Evolutionary conservation across 2,113 vertebrate genomes (phyloP).

Genomic region (Brienomyrus longianalis): DNA sequence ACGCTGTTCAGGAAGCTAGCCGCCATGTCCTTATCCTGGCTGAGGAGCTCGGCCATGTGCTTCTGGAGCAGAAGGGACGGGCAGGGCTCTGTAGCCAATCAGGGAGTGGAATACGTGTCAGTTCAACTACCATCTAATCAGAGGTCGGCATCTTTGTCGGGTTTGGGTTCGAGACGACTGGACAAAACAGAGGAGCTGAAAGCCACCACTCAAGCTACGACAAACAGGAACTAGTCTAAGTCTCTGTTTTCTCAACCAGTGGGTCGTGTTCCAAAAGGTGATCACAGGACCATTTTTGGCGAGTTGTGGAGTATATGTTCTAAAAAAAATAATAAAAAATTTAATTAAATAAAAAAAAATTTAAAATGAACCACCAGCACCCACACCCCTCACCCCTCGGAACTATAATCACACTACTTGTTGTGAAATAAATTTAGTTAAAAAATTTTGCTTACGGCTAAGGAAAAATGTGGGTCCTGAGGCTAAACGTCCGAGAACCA

Average conservation of each 20-base stretch:
- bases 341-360: too few relatives aligned
- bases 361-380: not conserved
- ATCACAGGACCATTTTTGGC: not conserved
- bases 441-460: not conserved
- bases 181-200: not conserved
- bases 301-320: not conserved
- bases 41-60: slow-evolving; percentile 90
- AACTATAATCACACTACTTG: not conserved
- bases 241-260: not conserved
- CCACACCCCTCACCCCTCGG: not conserved
- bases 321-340: not conserved
- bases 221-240: not conserved
- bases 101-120: not conserved
- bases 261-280: not conserved
- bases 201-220: not conserved
- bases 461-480: not conserved
- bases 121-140: not conserved
- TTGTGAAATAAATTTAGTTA: not conserved
- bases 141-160: not conserved
- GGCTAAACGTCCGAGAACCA: not conserved
- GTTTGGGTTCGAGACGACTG: not conserved
- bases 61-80: slow-evolving; percentile 88
- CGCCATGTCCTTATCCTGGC: slow-evolving; percentile 78
- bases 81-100: slow-evolving; percentile 79
- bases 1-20: slow-evolving; percentile 98